A percentile compares a stretch with the other conserved stretches of the same genome.
These are phyloP conservation scores for Trachelus tabidus DNA, from an alignment of 2,888 invertebrate genomes.

Conservation along the genomic window DNA sequence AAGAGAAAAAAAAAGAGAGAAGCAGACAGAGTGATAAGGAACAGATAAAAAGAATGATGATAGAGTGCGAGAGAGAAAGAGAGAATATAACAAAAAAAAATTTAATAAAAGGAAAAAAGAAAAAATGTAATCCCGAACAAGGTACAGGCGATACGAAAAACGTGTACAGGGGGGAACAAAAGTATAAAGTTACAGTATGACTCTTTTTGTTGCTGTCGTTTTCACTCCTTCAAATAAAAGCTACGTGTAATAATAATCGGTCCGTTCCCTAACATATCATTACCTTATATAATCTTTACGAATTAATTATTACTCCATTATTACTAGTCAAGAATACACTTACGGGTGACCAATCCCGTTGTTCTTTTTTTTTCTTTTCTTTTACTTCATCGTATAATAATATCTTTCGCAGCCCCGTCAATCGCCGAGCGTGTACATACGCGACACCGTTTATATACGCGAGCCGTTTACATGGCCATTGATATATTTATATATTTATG, in stretches of 20 bases:
- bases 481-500: no score
- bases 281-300: constrained; percentile 17
- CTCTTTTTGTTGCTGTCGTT: constrained; percentile 11
- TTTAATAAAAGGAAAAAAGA: constrained; percentile 4
- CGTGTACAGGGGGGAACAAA: neutral
- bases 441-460: no score
- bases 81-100: constrained; percentile 4
- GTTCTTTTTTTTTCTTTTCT: neutral
- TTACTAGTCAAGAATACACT: constrained; percentile 57
- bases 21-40: no score
- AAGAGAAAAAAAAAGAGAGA: neutral
- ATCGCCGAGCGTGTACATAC: no score
- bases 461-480: no score
- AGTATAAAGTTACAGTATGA: neutral
- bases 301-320: constrained; percentile 54
- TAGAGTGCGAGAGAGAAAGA: constrained; percentile 26
- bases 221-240: constrained; percentile 39
- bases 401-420: constrained; percentile 16
- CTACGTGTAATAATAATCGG: constrained; percentile 37
- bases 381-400: neutral
- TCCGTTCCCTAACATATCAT: constrained; percentile 2
- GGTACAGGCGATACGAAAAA: no score
- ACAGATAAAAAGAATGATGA: constrained; percentile 16
- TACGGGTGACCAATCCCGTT: constrained; percentile 26
- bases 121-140: no score